Conservation (phyloP, 1,140 invertebrate species). For the Drosophila seguyi region DNA sequence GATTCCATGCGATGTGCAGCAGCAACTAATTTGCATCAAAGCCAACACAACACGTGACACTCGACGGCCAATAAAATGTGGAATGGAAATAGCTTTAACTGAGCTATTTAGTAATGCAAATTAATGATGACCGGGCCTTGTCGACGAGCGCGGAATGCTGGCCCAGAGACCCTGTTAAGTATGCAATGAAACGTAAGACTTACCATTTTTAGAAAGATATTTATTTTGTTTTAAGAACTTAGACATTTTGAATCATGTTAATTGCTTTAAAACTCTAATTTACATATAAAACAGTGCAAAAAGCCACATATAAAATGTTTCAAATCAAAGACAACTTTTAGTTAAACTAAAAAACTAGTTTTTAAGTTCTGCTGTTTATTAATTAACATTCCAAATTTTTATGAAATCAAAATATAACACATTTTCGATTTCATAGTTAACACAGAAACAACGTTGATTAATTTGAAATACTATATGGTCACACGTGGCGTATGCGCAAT, state of each 20-base stretch:
- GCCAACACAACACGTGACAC: slow-evolving; percentile 28
- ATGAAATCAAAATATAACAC: not conserved
- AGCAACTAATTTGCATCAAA: slow-evolving; percentile 23
- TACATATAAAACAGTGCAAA: not conserved
- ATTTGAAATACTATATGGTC: not conserved
- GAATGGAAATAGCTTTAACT: not conserved
- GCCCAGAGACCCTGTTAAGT: slow-evolving; percentile 20
- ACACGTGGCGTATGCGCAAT: slow-evolving; percentile 26
- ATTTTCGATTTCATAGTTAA: not conserved
- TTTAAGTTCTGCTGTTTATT: not conserved
- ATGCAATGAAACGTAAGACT: slow-evolving; percentile 18
- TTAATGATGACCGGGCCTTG: not conserved
- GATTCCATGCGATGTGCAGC: slow-evolving; percentile 20
- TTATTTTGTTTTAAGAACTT: not conserved
- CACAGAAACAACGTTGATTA: not conserved
- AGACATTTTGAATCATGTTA: not conserved
- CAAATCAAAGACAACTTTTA: not conserved
- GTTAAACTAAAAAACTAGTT: not conserved
- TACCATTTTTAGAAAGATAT: not conserved
- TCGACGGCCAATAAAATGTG: slow-evolving; percentile 3
- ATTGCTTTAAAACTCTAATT: no score
- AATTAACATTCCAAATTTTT: not conserved
- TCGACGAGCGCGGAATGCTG: not conserved
- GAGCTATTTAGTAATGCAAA: slow-evolving; percentile 8
- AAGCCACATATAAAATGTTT: not conserved